phyloP scores from a whole-genome alignment of 2,113 vertebrate genomes.

The Platysteira castanea region DNA sequence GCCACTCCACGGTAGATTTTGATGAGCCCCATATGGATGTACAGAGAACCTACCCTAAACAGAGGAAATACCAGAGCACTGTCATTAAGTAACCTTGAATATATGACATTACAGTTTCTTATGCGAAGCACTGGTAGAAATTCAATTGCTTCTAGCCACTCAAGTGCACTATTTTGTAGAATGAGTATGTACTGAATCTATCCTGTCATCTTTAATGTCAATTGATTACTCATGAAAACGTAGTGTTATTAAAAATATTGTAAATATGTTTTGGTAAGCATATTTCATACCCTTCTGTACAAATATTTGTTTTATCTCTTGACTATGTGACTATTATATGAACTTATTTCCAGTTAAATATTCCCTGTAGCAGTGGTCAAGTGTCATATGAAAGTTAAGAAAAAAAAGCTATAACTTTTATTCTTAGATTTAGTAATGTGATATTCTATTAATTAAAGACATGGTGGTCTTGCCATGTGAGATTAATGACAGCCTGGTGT shows the following conservation, averaged over 20 bases:
- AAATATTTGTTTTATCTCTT: constrained; percentile 18
- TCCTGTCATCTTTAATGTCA: not conserved
- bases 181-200: not conserved
- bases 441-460: constrained; percentile 47
- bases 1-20: constrained; percentile 3
- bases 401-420: not conserved
- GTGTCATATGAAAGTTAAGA: not conserved
- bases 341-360: not conserved
- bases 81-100: constrained; percentile 12
- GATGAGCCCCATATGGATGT: constrained; percentile 9
- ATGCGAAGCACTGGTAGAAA: not conserved
- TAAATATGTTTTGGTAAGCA: not conserved
- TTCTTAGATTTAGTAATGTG: not conserved
- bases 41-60: not conserved
- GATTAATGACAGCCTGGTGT: constrained; percentile 21
- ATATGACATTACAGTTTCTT: not conserved
- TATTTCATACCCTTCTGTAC: not conserved
- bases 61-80: not conserved
- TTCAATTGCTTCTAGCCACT: not conserved
- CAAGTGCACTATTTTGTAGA: not conserved
- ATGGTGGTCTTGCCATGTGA: not conserved
- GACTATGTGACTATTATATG: not conserved
- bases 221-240: constrained; percentile 2
- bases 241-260: not conserved
- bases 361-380: not conserved